A percentile compares a stretch with the other conserved stretches of the same genome.
Conservation (phyloP, 2,888 invertebrate genomes). For the Oscheius sp. region DNA sequence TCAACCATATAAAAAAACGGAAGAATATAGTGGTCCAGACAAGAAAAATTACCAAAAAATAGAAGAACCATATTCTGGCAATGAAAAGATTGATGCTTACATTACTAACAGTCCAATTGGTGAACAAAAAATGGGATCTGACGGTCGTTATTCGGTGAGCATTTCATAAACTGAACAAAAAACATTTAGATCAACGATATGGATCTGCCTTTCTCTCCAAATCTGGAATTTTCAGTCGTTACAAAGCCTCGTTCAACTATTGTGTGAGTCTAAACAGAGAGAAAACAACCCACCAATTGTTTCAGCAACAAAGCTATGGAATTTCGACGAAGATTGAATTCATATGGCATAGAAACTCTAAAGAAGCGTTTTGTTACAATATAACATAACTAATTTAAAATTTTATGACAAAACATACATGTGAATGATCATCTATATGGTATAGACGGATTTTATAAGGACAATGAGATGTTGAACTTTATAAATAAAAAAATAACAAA, state of each 20-base stretch:
- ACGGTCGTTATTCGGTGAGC: slow-evolving; percentile 1
- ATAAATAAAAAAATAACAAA: too few species aligned
- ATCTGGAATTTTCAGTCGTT: slow-evolving; percentile 1
- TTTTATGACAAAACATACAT: too few species aligned
- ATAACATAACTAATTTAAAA: too few species aligned
- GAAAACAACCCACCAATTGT: too few species aligned
- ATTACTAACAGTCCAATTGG: background rate
- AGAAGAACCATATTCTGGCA: background rate
- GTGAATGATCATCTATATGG: too few species aligned
- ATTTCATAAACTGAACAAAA: background rate
- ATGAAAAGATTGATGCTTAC: background rate
- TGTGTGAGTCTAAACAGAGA: background rate
- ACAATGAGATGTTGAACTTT: too few species aligned
- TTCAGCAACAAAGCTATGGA: slow-evolving; percentile 6
- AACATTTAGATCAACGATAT: background rate
- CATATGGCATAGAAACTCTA: background rate
- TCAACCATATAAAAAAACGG: background rate
- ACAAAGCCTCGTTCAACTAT: background rate
- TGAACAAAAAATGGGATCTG: background rate
- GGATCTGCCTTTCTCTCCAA: background rate
- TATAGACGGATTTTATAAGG: too few species aligned
- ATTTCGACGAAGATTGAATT: slow-evolving; percentile 1
- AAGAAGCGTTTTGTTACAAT: background rate
- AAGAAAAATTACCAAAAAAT: background rate
- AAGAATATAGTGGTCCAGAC: background rate